A percentile compares a stretch with the other conserved stretches of the same genome.
These are phyloP conservation scores for Osmoderma eremita DNA, from an alignment of 2,888 invertebrate species.

Conservation along the genomic window DNA sequence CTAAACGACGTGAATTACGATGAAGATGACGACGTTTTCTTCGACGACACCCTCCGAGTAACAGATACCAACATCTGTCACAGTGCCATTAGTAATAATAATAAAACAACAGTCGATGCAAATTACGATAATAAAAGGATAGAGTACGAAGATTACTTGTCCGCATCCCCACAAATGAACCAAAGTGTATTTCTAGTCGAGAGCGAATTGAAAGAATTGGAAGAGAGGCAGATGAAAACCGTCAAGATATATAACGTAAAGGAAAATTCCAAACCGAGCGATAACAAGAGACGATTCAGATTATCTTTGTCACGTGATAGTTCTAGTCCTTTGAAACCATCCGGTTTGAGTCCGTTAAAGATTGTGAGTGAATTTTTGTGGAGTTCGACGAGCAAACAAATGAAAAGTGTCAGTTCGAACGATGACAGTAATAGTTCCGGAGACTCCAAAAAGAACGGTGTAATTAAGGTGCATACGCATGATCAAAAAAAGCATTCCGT, in stretches of 20 bases:
- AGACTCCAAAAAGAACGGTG: constrained; percentile 53
- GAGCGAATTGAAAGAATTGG: constrained; percentile 45
- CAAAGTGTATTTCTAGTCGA: constrained; percentile 56
- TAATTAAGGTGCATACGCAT: constrained; percentile 1
- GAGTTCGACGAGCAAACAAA: constrained; percentile 56
- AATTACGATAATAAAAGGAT: neutral
- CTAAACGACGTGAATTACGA: constrained; percentile 49
- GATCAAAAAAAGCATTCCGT: constrained; percentile 31
- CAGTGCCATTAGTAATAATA: neutral
- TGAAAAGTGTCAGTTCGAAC: constrained; percentile 59
- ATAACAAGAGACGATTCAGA: constrained; percentile 49
- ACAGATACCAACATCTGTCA: constrained; percentile 37
- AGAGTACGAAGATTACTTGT: constrained; percentile 20
- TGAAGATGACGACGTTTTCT: constrained; percentile 56
- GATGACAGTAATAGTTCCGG: constrained; percentile 40
- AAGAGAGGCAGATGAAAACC: constrained; percentile 30
- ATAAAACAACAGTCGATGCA: neutral
- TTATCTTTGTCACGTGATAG: constrained; percentile 43
- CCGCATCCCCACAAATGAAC: constrained; percentile 58
- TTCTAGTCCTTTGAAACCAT: constrained; percentile 56
- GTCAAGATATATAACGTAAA: constrained; percentile 26
- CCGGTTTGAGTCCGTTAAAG: constrained; percentile 62
- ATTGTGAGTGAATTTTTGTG: constrained; percentile 63
- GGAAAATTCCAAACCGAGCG: constrained; percentile 38
- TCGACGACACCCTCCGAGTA: constrained; percentile 53